Conservation (phyloP, 2,888 invertebrate species). For the Arctia plantaginis region DNA sequence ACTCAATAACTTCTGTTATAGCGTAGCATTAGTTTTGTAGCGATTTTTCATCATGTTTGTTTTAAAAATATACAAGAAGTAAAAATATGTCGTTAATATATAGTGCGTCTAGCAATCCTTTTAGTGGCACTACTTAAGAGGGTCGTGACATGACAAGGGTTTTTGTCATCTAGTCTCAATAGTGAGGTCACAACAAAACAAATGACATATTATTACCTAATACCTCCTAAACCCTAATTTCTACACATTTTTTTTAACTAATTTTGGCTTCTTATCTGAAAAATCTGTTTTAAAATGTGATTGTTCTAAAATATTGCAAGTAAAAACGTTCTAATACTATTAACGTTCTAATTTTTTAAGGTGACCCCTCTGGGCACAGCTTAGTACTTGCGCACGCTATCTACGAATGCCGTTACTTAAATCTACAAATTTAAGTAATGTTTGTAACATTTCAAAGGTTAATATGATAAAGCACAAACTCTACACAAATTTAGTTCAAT, state of each 20-base stretch:
- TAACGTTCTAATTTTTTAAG: background rate
- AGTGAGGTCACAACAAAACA: conserved; percentile 59
- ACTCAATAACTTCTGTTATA: too few relatives aligned
- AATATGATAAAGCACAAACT: too few relatives aligned
- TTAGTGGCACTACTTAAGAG: conserved; percentile 70
- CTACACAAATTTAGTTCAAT: too few relatives aligned
- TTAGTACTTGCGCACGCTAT: too few relatives aligned
- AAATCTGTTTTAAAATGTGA: background rate
- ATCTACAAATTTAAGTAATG: too few relatives aligned
- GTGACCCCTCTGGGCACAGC: background rate
- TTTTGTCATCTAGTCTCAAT: conserved; percentile 61
- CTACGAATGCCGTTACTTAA: too few relatives aligned
- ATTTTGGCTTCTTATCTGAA: background rate
- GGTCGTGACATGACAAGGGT: conserved; percentile 78
- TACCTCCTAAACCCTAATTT: background rate
- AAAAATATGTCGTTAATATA: conserved; percentile 3
- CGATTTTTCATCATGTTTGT: too few relatives aligned
- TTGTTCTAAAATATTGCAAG: background rate
- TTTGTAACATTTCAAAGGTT: too few relatives aligned
- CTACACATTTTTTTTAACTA: background rate
- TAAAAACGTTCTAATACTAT: too few relatives aligned
- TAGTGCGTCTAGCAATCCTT: conserved; percentile 41
- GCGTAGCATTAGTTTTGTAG: too few relatives aligned
- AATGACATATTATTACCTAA: conserved; percentile 41
- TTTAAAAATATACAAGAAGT: background rate